Evolutionary conservation across 2,797 vertebrate genomes (phyloP).

Genomic region (Enteromius treurensis): DNA sequence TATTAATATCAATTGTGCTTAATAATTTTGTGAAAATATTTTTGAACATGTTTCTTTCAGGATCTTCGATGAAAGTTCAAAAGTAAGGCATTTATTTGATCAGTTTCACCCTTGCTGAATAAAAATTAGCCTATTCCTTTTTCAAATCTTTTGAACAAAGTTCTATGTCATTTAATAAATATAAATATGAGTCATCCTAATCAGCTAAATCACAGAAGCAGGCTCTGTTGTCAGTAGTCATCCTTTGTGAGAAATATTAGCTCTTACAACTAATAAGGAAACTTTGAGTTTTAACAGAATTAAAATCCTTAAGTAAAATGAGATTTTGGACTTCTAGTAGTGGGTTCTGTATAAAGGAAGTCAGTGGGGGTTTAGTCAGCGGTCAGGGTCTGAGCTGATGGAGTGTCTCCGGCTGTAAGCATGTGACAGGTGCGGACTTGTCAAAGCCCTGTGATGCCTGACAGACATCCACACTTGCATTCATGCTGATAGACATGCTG

Average conservation of each 20-base stretch:
- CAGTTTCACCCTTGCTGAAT: neutral
- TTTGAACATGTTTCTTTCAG: neutral
- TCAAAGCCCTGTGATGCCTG: conserved; percentile 17
- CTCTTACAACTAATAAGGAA: neutral
- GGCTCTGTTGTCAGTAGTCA: neutral
- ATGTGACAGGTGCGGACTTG: conserved; percentile 11
- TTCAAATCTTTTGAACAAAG: neutral
- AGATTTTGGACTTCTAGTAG: conserved; percentile 26
- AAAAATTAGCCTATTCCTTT: neutral
- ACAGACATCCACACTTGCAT: conserved; percentile 15
- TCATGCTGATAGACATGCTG: conserved; percentile 10
- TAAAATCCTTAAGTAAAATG: neutral
- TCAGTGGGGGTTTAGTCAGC: conserved; percentile 26
- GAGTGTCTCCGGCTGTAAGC: conserved; percentile 4
- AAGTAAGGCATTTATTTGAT: neutral
- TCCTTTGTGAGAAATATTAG: neutral
- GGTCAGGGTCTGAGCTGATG: conserved; percentile 48
- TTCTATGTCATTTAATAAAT: neutral
- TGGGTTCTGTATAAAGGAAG: conserved; percentile 48
- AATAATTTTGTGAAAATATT: neutral
- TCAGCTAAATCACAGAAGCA: neutral
- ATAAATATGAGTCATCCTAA: neutral
- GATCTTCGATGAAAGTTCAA: neutral
- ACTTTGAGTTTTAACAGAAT: conserved; percentile 1
- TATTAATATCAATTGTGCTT: neutral